Evolutionary conservation across 2,888 invertebrate genomes (phyloP).

Genomic region (Atrina japonica): DNA sequence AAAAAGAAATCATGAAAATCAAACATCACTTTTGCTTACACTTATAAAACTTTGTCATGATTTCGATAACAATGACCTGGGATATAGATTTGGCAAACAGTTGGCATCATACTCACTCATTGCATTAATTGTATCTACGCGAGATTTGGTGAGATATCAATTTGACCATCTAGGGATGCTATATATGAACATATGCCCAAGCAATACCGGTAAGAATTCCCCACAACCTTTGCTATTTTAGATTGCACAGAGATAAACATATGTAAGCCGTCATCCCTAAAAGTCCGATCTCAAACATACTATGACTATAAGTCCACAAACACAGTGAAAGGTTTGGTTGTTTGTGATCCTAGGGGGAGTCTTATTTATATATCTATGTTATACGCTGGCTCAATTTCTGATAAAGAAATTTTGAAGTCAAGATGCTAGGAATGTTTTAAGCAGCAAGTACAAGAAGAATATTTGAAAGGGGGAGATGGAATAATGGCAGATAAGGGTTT

Average conservation of each 20-base stretch:
- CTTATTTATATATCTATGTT: constrained; percentile 12
- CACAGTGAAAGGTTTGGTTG: constrained; percentile 22
- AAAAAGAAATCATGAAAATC: not conserved
- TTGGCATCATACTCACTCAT: not conserved
- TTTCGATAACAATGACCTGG: not conserved
- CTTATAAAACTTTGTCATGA: not conserved
- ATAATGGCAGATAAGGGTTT: constrained; percentile 6
- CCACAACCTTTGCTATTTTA: constrained; percentile 18
- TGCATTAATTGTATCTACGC: not conserved
- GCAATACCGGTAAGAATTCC: constrained; percentile 20
- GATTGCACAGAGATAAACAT: constrained; percentile 34
- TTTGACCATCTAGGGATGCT: constrained; percentile 1
- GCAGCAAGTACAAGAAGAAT: not conserved
- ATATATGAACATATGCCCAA: constrained; percentile 17
- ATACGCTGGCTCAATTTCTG: constrained; percentile 25
- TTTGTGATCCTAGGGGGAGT: constrained; percentile 16
- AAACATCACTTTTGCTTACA: not conserved
- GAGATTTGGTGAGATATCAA: constrained; percentile 6
- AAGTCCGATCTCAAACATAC: constrained; percentile 11
- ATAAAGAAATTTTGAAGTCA: constrained; percentile 7
- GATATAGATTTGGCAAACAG: constrained; percentile 4
- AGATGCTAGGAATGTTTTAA: not conserved
- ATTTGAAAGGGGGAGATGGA: not conserved
- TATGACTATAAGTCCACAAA: constrained; percentile 28
- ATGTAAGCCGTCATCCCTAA: constrained; percentile 20